Base-by-base conservation (phyloP, 2,797 vertebrate genomes). In the Clarias pachynema region DNA sequence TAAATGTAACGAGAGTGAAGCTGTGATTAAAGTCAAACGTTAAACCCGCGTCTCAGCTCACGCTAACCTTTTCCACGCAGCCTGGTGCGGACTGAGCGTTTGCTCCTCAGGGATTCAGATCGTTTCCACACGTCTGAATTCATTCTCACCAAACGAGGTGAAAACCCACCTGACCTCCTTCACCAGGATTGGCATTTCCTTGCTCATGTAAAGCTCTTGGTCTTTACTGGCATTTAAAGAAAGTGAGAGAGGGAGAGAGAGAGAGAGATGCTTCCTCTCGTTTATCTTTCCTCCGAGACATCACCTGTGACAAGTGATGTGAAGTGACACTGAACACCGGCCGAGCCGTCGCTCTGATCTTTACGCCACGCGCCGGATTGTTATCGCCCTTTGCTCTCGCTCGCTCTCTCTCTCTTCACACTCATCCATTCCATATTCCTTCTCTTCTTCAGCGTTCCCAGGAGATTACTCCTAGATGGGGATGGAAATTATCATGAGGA, bases 171-270 rank as follows among this genome's bases (percentile, higher is more conserved):
- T 93, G 87, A 88, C 89, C 87, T 90, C 89, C 87, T 89, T 82
- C 65, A 82, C 88, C 87, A 84, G 89, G 89, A 91, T 86, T 92
- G 92, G 88, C 92, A 92, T 95, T 94, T 92, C 83, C 91, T 89
- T 90, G 91, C 84, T 89, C 84, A 65, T 87, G 84, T 92, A 90
- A 93, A 92, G 93, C 89, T 86, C 22, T 88, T 91, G 90, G 90
- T 91, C 89, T 91, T 92, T 87, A 91, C 85, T 94, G 94, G 90
- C 92, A 93, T 94, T 93, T 94, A 86, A 31, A 59, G 53, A 29
- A 29, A 12, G n/a, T 1, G 40, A 29, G 70, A 49, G 57, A 77
- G 63, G 56, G 44, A 26, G 40, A 49, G 70, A 18, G 44, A 49
- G 70, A 15, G 73, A 31, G 74, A 74, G 59, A 63, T 3, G 18